Evolutionary conservation across 2,888 invertebrate genomes (phyloP).

Genomic region (Dynastes grantii): DNA sequence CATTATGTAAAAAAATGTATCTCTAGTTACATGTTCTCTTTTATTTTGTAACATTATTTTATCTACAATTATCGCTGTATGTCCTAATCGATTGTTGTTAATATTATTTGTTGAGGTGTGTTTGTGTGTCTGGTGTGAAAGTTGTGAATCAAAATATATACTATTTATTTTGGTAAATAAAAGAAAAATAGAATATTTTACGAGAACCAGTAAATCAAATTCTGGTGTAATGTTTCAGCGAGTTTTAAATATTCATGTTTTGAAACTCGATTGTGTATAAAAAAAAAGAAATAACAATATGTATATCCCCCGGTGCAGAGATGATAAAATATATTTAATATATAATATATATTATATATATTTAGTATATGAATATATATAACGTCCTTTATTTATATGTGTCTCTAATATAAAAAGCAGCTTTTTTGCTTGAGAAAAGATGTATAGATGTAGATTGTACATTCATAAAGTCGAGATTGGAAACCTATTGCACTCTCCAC

Average conservation of each 20-base stretch:
- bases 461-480: slow-evolving; percentile 54
- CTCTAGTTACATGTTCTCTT: slow-evolving; percentile 58
- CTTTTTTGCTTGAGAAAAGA: slow-evolving; percentile 60
- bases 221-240: slow-evolving; percentile 45
- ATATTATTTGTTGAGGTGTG: slow-evolving; percentile 62
- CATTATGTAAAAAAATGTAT: slow-evolving; percentile 50
- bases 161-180: slow-evolving; percentile 56
- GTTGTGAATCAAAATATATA: slow-evolving; percentile 56
- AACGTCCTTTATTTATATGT: slow-evolving; percentile 64
- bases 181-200: slow-evolving; percentile 46
- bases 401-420: slow-evolving; percentile 63
- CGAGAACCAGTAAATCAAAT: slow-evolving; percentile 42
- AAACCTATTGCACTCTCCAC: slow-evolving; percentile 54
- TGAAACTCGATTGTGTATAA: slow-evolving; percentile 50
- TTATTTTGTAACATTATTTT: slow-evolving; percentile 55
- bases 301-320: slow-evolving; percentile 55
- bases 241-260: slow-evolving; percentile 40
- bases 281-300: background rate
- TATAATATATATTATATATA: slow-evolving; percentile 52
- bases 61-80: slow-evolving; percentile 43
- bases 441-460: slow-evolving; percentile 59
- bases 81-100: slow-evolving; percentile 59
- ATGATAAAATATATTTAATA: slow-evolving; percentile 58
- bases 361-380: slow-evolving; percentile 52
- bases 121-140: slow-evolving; percentile 63